phyloP scores from a whole-genome alignment of 1,140 invertebrate genomes.

The Drosophila santomea region DNA sequence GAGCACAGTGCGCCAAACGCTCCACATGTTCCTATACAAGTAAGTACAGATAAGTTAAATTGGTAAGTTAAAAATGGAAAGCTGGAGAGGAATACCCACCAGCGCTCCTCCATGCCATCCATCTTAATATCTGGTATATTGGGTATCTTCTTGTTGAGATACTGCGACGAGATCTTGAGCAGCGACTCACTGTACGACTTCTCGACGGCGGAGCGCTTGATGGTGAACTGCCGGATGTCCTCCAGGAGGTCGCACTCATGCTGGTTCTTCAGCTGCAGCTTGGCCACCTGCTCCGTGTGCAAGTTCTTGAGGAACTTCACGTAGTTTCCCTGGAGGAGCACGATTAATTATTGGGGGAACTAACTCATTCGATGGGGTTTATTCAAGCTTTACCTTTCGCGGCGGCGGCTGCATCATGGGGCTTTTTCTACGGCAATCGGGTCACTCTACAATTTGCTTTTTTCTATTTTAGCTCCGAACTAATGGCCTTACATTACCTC shows the following conservation, averaged over 20 bases:
- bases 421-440: conserved; percentile 49
- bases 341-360: neutral
- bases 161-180: conserved; percentile 94
- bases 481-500: conserved; percentile 68
- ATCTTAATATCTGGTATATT: conserved; percentile 95
- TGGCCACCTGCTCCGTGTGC: conserved; percentile 95
- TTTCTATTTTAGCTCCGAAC: conserved; percentile 45
- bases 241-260: conserved; percentile 97
- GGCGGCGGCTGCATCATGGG: conserved; percentile 83
- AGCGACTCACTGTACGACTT: conserved; percentile 97
- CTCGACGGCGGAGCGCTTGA: conserved; percentile 96
- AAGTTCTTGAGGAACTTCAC: conserved; percentile 95
- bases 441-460: conserved; percentile 34
- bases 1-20: conserved; percentile 96
- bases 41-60: no score
- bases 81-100: conserved; percentile 86
- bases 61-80: no score
- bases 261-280: conserved; percentile 97
- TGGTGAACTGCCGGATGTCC: conserved; percentile 96
- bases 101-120: conserved; percentile 95
- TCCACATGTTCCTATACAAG: conserved; percentile 95
- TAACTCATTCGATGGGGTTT: neutral
- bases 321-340: conserved; percentile 90
- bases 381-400: conserved; percentile 71
- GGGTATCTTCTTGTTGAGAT: conserved; percentile 96